These are phyloP conservation scores for Asbolus verrucosus DNA, from an alignment of 1,140 invertebrate species.

Conservation along the genomic window DNA sequence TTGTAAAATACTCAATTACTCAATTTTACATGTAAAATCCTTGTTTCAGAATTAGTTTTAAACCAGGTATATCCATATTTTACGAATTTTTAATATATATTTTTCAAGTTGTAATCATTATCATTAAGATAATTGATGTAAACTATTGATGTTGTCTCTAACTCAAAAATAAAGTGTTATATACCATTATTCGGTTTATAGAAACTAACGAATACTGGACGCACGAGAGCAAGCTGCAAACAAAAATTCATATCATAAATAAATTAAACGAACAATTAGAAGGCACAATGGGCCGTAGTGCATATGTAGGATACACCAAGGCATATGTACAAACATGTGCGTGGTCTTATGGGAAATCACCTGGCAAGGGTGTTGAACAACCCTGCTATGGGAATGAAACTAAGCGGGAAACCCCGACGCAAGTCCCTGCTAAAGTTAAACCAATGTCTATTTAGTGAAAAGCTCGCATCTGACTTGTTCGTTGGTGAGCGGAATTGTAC, in stretches of 20 bases:
- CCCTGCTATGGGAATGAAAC: slow-evolving; percentile 50
- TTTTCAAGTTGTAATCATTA: too few relatives aligned
- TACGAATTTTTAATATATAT: too few relatives aligned
- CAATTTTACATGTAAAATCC: too few relatives aligned
- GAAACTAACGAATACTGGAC: too few relatives aligned
- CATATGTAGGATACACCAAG: slow-evolving; percentile 55
- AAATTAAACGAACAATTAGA: slow-evolving; percentile 63
- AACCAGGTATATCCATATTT: too few relatives aligned
- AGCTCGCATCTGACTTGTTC: slow-evolving; percentile 49
- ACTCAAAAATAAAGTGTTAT: too few relatives aligned
- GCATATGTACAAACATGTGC: slow-evolving; percentile 65
- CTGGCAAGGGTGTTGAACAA: slow-evolving; percentile 60
- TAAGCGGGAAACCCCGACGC: slow-evolving; percentile 41
- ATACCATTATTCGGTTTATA: too few relatives aligned
- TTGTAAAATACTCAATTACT: too few relatives aligned
- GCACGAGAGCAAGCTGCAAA: slow-evolving; percentile 40
- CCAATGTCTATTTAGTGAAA: slow-evolving; percentile 47
- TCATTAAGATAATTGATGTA: too few relatives aligned
- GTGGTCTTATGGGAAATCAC: slow-evolving; percentile 66
- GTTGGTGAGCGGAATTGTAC: slow-evolving; percentile 43
- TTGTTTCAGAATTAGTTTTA: too few relatives aligned
- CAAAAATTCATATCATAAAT: slow-evolving; percentile 58
- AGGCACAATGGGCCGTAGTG: slow-evolving; percentile 56
- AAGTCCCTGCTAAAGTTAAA: slow-evolving; percentile 48
- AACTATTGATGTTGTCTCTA: too few relatives aligned